phyloP scores from a whole-genome alignment of 2,797 vertebrate genomes.

The Sternarchorhynchus goeldii region DNA sequence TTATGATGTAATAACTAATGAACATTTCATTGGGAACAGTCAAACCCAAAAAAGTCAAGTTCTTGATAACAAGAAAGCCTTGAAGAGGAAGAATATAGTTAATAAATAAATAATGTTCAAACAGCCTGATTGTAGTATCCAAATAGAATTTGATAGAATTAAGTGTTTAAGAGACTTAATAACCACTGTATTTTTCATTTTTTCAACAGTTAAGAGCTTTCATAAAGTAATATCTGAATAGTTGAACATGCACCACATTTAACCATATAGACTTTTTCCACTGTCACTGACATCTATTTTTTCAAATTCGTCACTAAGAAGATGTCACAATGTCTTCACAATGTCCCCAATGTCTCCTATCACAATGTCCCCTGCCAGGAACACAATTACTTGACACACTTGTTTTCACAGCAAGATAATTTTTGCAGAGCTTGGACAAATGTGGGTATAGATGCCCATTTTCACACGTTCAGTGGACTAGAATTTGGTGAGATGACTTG shows the following conservation, averaged over 20 bases:
- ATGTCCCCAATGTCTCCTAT: background rate
- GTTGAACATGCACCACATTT: background rate
- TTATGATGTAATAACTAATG: too few species aligned
- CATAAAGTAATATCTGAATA: background rate
- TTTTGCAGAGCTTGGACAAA: slow-evolving; percentile 1
- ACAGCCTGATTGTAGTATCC: background rate
- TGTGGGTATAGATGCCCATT: background rate
- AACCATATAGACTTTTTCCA: background rate
- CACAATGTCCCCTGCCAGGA: background rate
- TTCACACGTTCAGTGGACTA: slow-evolving; percentile 13
- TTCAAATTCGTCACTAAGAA: slow-evolving; percentile 10
- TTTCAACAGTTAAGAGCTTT: too few species aligned
- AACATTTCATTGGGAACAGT: too few species aligned
- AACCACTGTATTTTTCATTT: background rate
- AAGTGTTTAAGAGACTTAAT: background rate
- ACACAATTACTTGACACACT: background rate
- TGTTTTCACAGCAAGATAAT: slow-evolving; percentile 19
- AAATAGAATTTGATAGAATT: background rate
- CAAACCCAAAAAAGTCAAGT: background rate
- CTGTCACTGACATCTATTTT: background rate
- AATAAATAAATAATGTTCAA: background rate
- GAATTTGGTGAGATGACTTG: background rate
- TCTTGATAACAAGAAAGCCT: background rate
- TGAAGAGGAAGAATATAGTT: background rate
- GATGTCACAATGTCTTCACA: background rate